Evolutionary conservation across 2,113 vertebrate species (phyloP), one percentile per base, ranked within the genome.

Genomic region (Platysteira castanea): DNA sequence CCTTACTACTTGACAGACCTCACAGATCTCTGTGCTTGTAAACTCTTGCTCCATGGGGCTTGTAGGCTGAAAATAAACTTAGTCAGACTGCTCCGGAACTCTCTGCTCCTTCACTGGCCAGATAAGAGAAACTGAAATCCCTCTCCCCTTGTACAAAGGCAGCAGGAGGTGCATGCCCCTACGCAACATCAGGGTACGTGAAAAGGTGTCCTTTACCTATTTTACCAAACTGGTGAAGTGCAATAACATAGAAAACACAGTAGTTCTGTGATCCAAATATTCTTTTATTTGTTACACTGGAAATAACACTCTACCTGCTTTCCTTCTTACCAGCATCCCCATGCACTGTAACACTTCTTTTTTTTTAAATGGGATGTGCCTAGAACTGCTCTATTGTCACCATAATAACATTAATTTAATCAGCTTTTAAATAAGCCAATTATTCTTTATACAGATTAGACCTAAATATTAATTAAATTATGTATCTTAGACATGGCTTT

Each of bases 361-460:
- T 37, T 13, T 75, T 95, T 97, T 96, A 65, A 92, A 97, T 81
- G 60, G 53, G 57, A 87, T 93, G 69, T 96, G 76, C 96, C 98
- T 96, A 97, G 95, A 97, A 95, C 63, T 90, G 76, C 75, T 96
- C 54, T 96, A 97, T 97, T 98, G 96, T 98, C 93, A 97, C 91
- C 74, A 95, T 95, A 98, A 98, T 93, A 96, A 93, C 90, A 97
- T 95, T 97, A 97, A 92, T 95, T 76, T 98, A 98, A 98, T 98
- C 96, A 96, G 82, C 92, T 97, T 98, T 98, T 95, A 94, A 97
- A 92, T 98, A 97, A 97, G 79, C 84, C 96, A 97, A 97, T 98
- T 98, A 98, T 97, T 93, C 96, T 96, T 98, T 98, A 95, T 93
- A 96, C 50, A 97, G 96, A 98, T 98, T 98, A 98, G 85, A 89